Evolutionary conservation across 1,140 invertebrate species (phyloP), one percentile per base, ranked within the genome.

Genomic region (Caenorhabditis brenneri): DNA sequence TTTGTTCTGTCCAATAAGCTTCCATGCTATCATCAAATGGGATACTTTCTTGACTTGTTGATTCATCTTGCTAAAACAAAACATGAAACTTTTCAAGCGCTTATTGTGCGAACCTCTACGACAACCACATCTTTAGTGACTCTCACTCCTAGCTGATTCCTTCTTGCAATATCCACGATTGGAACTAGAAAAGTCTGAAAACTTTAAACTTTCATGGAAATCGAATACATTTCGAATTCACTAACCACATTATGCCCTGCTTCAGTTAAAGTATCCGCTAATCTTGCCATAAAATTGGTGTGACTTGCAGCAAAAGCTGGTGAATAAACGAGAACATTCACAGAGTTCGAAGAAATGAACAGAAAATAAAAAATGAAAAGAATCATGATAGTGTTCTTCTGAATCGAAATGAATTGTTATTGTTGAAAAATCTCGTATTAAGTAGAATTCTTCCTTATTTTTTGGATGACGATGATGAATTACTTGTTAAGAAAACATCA

Each of bases 211-310:
- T 24, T 2, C 7, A 16, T 10, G 4, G 7, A 22, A 60, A 29
- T 36, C 10, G 9, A 4, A 24, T 10, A 4, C 19, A 60, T 33
- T 29, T 24, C 24, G n/a, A n/a, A n/a, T n/a, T n/a, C n/a, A n/a
- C n/a, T n/a, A 5, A 82, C 81, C 46, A 82, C 81, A 55, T 82
- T 60, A 92, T 91, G 96, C 95, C 81, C 81, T 16, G 39, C 60
- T 53, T 53, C 81, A 15, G 65, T 36, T 0, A 82, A 16, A 16
- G 81, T 82, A 46, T 82, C 81, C 7, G 81, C 81, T 19, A 82
- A 65, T 27, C 58, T 82, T 24, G 60, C 81, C 60, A 82, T 69
- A 39, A 82, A 82, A 24, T 58, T 82, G 0, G 65, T 82, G 31
- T 82, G 81, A 49, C 53, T 65, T 27, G 58, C 53, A 29, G 53